Base-by-base conservation (phyloP, 1,140 invertebrate species). In the Plutomurus gul region DNA sequence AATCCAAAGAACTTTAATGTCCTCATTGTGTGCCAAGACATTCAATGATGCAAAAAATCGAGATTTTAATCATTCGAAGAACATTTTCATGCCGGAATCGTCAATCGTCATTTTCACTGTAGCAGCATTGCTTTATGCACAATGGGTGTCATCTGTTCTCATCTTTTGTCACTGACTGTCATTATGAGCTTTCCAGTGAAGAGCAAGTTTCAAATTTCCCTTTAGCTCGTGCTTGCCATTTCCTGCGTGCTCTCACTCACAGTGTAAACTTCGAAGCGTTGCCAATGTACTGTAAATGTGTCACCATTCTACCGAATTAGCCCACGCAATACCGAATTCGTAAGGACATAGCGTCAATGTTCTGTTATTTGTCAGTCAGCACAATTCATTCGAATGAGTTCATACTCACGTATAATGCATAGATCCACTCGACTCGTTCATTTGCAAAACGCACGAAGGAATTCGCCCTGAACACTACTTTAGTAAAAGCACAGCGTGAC, bases 321-420 rank as follows among this genome's bases (percentile, higher is more conserved):
- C 3, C 11, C 27, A 7, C 36, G 27, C 56, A 25, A 65, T n/a
- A 27, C 30, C 4, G 6, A 65, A 6, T 16, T 27, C 27, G 30
- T n/a, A n/a, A 65, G 3, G 20, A 65, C 56, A 65, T n/a, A n/a
- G n/a, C n/a, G 11, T 27, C 27, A 13, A 33, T 30, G 7, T 25
- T 36, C 30, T 65, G 56, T 33, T 65, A 65, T 65, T 65, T 65
- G 56, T 65, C 56, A 65, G 36, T 65, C 56, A 36, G n/a, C 18
- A 65, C 16, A n/a, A n/a, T n/a, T n/a, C n/a, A n/a, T 18, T 36
- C 8, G 11, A 65, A 65, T 36, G 56, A 36, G 56, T 27, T 65
- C 56, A 65, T 33, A 33, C 30, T 27, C 25, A 25, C 13, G 20
- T 22, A 25, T 22, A 11, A 22, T 51, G 47, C 10, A 22, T 22